These are phyloP conservation scores for Teleogryllus oceanicus DNA, from an alignment of 2,888 invertebrate species.

Conservation along the genomic window DNA sequence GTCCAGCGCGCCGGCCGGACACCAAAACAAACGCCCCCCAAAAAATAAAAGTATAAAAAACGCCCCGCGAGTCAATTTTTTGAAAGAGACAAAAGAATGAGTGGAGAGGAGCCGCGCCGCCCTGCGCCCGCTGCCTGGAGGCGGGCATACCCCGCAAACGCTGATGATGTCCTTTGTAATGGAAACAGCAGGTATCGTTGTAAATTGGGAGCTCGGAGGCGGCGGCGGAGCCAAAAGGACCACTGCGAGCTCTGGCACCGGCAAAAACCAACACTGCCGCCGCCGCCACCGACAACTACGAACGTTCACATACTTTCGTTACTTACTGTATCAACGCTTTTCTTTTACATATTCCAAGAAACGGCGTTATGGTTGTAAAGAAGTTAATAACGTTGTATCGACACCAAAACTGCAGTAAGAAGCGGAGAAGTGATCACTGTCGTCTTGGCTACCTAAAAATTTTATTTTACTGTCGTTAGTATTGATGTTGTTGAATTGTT, in stretches of 20 bases:
- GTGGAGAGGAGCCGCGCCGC: background rate
- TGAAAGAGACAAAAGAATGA: conserved; percentile 4
- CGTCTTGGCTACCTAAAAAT: no score
- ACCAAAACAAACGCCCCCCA: background rate
- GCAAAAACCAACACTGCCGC: background rate
- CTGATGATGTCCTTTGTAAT: conserved; percentile 18
- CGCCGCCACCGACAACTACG: background rate
- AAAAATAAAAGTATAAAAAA: background rate
- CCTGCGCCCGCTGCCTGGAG: background rate
- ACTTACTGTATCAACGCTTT: no score
- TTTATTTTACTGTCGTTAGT: no score
- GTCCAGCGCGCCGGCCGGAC: background rate
- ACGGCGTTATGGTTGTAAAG: no score
- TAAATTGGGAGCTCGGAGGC: background rate
- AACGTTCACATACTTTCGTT: no score
- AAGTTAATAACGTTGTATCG: no score
- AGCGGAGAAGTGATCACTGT: no score
- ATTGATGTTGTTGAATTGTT: no score
- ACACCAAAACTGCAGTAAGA: no score
- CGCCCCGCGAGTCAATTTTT: background rate
- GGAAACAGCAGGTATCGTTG: conserved; percentile 18
- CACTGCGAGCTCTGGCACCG: background rate
- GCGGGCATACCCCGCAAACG: background rate
- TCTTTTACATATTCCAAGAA: no score
- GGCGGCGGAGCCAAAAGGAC: background rate